phyloP scores from a whole-genome alignment of 2,113 vertebrate genomes.

The Plectropomus leopardus region DNA sequence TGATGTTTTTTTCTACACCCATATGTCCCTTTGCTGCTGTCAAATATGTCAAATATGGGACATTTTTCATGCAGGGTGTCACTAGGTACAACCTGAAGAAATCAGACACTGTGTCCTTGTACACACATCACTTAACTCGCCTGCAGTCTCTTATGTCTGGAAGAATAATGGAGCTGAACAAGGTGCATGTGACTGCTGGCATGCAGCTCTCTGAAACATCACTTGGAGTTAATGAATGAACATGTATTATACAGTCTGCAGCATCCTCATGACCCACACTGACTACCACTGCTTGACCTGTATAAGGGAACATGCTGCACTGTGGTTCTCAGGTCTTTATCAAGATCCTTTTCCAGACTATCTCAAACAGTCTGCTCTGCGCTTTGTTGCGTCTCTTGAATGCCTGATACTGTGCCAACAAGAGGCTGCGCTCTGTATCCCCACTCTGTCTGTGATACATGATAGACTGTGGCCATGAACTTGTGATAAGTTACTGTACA shows the following conservation, averaged over 20 bases:
- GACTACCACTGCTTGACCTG: conserved; percentile 7
- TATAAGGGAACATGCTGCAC: neutral
- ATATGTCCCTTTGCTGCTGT: no score
- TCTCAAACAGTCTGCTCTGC: conserved; percentile 42
- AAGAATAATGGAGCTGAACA: conserved; percentile 18
- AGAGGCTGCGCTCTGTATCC: conserved; percentile 17
- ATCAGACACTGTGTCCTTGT: neutral
- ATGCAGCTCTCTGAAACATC: neutral
- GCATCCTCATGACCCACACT: no score
- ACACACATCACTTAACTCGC: neutral
- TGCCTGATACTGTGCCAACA: conserved; percentile 36
- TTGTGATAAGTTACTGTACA: conserved; percentile 30
- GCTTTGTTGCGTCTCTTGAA: conserved; percentile 62
- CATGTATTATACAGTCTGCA: no score
- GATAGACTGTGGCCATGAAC: conserved; percentile 25
- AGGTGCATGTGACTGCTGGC: neutral
- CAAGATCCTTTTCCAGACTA: conserved; percentile 35
- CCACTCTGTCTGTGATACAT: neutral
- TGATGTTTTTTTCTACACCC: no score
- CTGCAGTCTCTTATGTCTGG: neutral
- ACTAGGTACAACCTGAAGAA: neutral
- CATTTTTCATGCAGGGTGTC: neutral
- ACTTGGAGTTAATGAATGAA: conserved; percentile 40
- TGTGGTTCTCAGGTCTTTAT: conserved; percentile 11
- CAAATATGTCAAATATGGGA: neutral